Base-by-base conservation (phyloP, 2,797 vertebrate genomes). In the Avahi laniger region DNA sequence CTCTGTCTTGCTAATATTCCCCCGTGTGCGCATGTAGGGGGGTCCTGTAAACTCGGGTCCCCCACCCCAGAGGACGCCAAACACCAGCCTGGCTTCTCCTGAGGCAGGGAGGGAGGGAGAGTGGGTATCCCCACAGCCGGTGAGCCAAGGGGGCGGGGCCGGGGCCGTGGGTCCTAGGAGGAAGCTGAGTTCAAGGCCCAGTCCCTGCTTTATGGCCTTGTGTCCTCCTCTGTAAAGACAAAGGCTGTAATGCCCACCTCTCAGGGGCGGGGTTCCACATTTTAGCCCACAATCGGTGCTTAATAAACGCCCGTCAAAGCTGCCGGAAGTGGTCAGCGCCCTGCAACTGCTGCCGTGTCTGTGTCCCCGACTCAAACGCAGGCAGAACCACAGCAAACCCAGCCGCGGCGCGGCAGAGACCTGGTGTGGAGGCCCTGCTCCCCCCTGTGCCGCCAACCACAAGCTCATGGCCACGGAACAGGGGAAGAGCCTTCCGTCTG, bases 361-460 rank as follows among this genome's bases (percentile, higher is more conserved):
- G 35, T 38, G 54, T 15, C 33, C 35, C 43, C 7, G 65, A 33
- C 76, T 52, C 63, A 20, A 33, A 0, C 79, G 33, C 98, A 99
- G 99, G 95, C 99, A 99, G 79, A 98, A 98, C 96, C 99, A 99
- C 95, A 98, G 98, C 98, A 99, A 99, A 97, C 98, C 98, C 70
- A 99, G 99, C 96, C 99, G 98, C 0, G 93, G 98, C 1, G 35
- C 97, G 70, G 83, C 98, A 43, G 99, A 99, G 93, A 98, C 97
- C 95, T 99, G 99, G 98, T 98, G 99, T 0, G 98, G 99, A 69
- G 99, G 98, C 91, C 96, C 99, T 0, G 94, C 99, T 8, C 99
- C 99, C 63, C 98, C 98, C 98, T 99, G 99, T 20, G 95, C 99
- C 11, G 98, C 99, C 38, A 99, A 98, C 98, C 99, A 99, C 98